Conservation (phyloP, 2,113 vertebrate species). For the Otolemur garnettii region DNA sequence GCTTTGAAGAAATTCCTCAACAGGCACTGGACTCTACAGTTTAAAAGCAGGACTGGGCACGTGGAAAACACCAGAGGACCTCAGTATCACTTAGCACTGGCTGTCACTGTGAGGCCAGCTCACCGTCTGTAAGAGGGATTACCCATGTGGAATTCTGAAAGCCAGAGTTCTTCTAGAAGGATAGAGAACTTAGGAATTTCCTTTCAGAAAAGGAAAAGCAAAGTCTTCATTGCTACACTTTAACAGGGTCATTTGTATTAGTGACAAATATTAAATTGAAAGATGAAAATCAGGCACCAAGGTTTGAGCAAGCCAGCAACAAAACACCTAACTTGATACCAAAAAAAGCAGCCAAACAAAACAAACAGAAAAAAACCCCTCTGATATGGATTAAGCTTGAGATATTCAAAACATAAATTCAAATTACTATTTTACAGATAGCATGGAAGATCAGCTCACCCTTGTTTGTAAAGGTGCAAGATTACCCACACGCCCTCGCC, state of each 20-base stretch:
- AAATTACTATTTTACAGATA: background rate
- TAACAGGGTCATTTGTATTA: background rate
- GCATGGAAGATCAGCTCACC: constrained; percentile 87
- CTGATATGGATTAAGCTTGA: background rate
- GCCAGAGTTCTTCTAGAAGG: background rate
- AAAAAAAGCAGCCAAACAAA: background rate
- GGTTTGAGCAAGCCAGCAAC: background rate
- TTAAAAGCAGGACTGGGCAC: background rate
- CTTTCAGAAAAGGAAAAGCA: background rate
- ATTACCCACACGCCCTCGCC: constrained; percentile 95
- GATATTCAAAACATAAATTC: background rate
- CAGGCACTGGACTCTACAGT: too few relatives aligned
- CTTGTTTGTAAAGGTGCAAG: constrained; percentile 97
- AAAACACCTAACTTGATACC: background rate
- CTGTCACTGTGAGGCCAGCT: background rate
- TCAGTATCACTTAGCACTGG: fast-evolving
- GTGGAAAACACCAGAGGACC: fast-evolving
- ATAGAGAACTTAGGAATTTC: background rate
- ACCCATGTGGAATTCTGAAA: background rate
- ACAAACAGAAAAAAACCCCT: background rate
- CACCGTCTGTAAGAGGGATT: fast-evolving
- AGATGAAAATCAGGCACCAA: background rate
- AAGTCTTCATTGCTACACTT: too few relatives aligned
- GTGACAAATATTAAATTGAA: constrained; percentile 19
- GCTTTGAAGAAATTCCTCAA: background rate